Evolutionary conservation across 2,113 vertebrate genomes (phyloP).

Genomic region (Carettochelys insculpta): DNA sequence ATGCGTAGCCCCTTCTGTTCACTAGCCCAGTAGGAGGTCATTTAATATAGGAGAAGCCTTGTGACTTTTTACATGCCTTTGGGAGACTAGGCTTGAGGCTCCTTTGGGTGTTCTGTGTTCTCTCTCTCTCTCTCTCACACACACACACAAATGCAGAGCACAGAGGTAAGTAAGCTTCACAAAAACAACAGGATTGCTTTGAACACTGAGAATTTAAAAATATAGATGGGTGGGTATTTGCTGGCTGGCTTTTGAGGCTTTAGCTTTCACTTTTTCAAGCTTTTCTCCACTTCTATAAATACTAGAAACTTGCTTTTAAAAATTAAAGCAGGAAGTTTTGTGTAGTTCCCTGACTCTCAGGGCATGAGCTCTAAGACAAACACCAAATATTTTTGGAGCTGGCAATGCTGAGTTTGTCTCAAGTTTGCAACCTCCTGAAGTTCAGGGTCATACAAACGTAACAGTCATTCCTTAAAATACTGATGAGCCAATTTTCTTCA

Average conservation of each 20-base stretch:
- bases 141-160: no score
- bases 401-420: neutral
- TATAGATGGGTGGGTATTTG: neutral
- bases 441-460: conserved; percentile 31
- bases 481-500: conserved; percentile 18
- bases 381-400: neutral
- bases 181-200: neutral
- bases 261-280: neutral
- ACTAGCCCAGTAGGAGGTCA: no score
- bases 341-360: neutral
- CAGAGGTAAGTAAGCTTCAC: no score
- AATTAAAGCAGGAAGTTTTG: conserved; percentile 18
- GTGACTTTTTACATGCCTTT: no score
- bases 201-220: neutral
- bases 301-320: neutral
- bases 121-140: no score
- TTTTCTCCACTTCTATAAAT: neutral
- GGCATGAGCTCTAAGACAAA: neutral
- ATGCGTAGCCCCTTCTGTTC: no score
- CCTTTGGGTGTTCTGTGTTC: no score
- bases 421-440: neutral
- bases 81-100: no score
- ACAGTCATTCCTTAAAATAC: neutral
- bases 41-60: no score
- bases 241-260: neutral